Conservation (phyloP, 1,140 invertebrate genomes). For the Theocolax elegans region DNA sequence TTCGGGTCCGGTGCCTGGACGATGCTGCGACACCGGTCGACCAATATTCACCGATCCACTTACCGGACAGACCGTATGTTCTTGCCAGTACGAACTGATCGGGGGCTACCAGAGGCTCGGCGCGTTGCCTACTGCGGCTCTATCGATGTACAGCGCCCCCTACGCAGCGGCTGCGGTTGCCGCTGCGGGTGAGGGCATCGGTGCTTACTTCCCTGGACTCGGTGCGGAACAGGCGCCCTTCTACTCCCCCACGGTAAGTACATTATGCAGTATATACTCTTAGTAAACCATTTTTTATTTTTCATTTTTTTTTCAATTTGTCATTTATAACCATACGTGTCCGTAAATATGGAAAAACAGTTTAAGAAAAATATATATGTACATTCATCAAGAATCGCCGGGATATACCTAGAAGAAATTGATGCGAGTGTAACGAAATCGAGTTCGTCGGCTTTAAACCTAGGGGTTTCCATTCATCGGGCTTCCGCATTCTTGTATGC, state of each 20-base stretch:
- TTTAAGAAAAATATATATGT: no score
- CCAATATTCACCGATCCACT: slow-evolving; percentile 92
- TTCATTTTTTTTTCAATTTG: background rate
- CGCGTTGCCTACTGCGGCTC: slow-evolving; percentile 73
- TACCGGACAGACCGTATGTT: slow-evolving; percentile 92
- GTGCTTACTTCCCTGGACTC: slow-evolving; percentile 83
- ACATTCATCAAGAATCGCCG: slow-evolving; percentile 29
- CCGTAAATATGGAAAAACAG: no score
- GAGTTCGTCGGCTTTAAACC: slow-evolving; percentile 31
- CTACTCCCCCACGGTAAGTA: slow-evolving; percentile 83
- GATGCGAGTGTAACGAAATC: slow-evolving; percentile 30
- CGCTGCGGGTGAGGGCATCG: slow-evolving; percentile 75
- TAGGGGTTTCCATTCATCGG: slow-evolving; percentile 38
- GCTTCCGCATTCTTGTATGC: slow-evolving; percentile 38
- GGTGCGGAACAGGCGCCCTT: slow-evolving; percentile 84
- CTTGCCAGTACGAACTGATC: slow-evolving; percentile 85
- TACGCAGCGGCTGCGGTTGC: slow-evolving; percentile 79
- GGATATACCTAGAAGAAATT: slow-evolving; percentile 9
- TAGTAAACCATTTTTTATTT: no score
- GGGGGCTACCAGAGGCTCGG: slow-evolving; percentile 84
- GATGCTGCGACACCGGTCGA: slow-evolving; percentile 92
- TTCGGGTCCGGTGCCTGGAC: slow-evolving; percentile 68
- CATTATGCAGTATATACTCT: no score
- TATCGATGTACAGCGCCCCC: slow-evolving; percentile 82
- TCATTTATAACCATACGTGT: background rate